Base-by-base conservation (phyloP, 2,888 invertebrate species). In the Lathronympha strigana region DNA sequence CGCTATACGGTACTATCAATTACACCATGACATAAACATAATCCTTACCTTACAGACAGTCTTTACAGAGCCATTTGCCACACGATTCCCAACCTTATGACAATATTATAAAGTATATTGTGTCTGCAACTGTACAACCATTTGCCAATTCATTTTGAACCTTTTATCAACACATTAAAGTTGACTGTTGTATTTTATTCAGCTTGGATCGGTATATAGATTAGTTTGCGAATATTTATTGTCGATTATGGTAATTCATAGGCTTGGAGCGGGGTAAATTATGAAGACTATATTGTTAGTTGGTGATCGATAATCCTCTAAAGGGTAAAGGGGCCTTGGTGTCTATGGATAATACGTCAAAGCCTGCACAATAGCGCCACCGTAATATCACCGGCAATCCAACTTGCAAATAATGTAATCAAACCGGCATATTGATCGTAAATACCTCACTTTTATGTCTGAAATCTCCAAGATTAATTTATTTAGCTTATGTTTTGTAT, bases 151-250 rank as follows among this genome's bases (percentile, higher is more conserved):
- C 2, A 51, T 33, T 51, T 31, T 31, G 4, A 17, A 51, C 31
- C 25, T 36, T 21, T 5, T n/a, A 3, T 6, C 17, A 8, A 11
- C 51, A 0, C 17, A 8, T 13, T n/a, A 13, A 53, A 53, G 33
- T 36, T 19, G 0, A 33, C 21, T 36, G 11, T 33, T 19, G 19
- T 9, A 4, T 19, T 4, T 17, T 15, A 9, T 31, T 33, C 6
- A 9, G 31, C 13, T 9, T 17, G 17, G 31, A 51, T 43, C 13
- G 21, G 43, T 43, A 9, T 21, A 36, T n/a, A 36, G 13, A 53
- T 28, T 53, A 36, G n/a, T 36, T n/a, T 21, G 51, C 51, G 33
- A 53, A 53, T 53, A 53, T 36, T 53, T 53, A 53, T 53, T 15
- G 51, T 21, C 21, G n/a, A 5, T 53, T 36, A 9, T 53, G 21